Conservation (phyloP, 2,888 invertebrate genomes). For the Chorisops tibialis region DNA sequence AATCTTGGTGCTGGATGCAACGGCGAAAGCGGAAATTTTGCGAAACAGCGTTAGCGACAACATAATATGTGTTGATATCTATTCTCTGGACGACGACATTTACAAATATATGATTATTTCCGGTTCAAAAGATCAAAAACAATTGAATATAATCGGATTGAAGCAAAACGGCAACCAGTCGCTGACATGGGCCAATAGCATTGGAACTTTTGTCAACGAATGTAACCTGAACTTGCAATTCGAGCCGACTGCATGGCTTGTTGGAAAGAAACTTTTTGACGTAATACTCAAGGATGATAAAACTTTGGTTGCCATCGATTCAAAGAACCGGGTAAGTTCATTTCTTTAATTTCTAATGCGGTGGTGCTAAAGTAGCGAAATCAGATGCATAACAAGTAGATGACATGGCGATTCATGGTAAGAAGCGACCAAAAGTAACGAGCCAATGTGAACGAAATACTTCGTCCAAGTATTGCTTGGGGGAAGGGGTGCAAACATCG, state of each 20-base stretch:
- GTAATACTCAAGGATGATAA: constrained; percentile 36
- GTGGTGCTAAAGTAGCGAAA: background rate
- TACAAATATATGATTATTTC: constrained; percentile 48
- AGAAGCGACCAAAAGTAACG: too few species aligned
- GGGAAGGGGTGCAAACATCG: too few species aligned
- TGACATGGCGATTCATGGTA: too few species aligned
- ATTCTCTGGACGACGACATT: constrained; percentile 40
- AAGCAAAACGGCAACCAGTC: constrained; percentile 34
- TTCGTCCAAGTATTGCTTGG: too few species aligned
- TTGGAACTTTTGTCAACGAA: constrained; percentile 34
- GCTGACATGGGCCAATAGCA: constrained; percentile 42
- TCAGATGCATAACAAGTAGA: too few species aligned
- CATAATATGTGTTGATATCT: constrained; percentile 47
- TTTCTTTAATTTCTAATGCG: background rate
- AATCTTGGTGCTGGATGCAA: constrained; percentile 44
- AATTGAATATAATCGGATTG: constrained; percentile 45
- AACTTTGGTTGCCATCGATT: constrained; percentile 44
- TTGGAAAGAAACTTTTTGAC: constrained; percentile 42
- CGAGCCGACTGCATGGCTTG: constrained; percentile 44
- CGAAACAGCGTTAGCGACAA: constrained; percentile 46
- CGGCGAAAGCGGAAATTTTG: constrained; percentile 38
- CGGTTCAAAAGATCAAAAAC: constrained; percentile 41
- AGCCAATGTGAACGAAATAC: too few species aligned
- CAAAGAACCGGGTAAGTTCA: constrained; percentile 41
- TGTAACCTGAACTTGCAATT: constrained; percentile 37